A percentile compares a stretch with the other conserved stretches of the same genome.
Conservation (phyloP, 2,797 vertebrate genomes). For the Hephaestus fuliginosus region DNA sequence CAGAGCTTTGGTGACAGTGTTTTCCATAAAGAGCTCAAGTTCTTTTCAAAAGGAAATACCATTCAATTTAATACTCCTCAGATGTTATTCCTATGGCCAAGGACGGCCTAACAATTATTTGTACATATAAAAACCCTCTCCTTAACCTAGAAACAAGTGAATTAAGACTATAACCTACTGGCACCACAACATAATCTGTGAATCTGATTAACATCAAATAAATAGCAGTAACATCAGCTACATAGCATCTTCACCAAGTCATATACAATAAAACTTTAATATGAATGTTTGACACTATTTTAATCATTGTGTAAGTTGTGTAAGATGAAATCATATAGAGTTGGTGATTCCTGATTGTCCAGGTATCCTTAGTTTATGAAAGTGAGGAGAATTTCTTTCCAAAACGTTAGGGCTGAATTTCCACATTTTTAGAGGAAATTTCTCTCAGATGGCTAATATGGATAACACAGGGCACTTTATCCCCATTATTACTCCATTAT, state of each 20-base stretch:
- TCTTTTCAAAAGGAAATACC: conserved; percentile 48
- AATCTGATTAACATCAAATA: background rate
- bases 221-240: background rate
- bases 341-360: background rate
- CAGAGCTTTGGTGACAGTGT: conserved; percentile 45
- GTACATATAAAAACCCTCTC: conserved; percentile 11
- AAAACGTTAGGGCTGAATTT: too few species aligned
- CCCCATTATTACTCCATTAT: too few species aligned
- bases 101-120: conserved; percentile 59
- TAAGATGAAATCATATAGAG: background rate
- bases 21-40: conserved; percentile 46
- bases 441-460: too few species aligned
- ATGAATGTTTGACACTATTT: background rate
- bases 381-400: too few species aligned
- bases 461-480: too few species aligned
- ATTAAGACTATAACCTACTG: background rate
- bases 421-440: too few species aligned
- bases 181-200: background rate
- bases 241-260: background rate
- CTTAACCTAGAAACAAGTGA: conserved; percentile 24
- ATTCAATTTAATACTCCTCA: conserved; percentile 32
- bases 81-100: conserved; percentile 63
- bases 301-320: background rate
- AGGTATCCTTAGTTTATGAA: background rate
- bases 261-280: background rate